These are phyloP conservation scores for Eptesicus fuscus DNA, from an alignment of 2,113 vertebrate genomes.

Conservation along the genomic window DNA sequence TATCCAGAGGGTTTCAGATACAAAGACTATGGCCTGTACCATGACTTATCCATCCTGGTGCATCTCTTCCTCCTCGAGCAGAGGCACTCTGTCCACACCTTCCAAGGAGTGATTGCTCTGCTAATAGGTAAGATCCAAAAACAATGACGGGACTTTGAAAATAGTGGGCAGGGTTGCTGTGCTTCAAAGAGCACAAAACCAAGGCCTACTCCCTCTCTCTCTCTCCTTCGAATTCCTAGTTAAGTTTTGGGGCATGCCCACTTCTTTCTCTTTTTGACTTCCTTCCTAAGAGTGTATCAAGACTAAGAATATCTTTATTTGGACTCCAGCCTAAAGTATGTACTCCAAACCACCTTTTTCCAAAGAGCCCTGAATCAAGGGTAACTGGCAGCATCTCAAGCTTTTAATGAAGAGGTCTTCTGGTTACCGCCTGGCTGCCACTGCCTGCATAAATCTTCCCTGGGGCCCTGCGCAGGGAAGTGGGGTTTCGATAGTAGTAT, in stretches of 20 bases:
- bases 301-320: background rate
- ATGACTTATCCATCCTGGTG: background rate
- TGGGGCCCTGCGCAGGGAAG: background rate
- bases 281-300: background rate
- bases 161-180: background rate
- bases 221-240: background rate
- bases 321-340: background rate
- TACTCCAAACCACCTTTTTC: background rate
- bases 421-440: background rate
- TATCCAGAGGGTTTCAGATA: background rate
- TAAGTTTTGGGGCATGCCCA: background rate
- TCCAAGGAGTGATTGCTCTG: background rate
- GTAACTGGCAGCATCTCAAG: background rate
- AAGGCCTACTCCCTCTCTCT: background rate
- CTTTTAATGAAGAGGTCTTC: background rate
- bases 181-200: background rate
- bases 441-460: background rate
- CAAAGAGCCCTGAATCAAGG: background rate
- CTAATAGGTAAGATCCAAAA: background rate
- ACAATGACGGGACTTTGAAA: background rate
- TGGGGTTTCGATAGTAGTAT: background rate
- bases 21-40: background rate
- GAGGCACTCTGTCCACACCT: background rate
- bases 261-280: background rate
- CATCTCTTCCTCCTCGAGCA: background rate